Evolutionary conservation across 2,797 vertebrate genomes (phyloP).

Genomic region (Dendrocincla fuliginosa): DNA sequence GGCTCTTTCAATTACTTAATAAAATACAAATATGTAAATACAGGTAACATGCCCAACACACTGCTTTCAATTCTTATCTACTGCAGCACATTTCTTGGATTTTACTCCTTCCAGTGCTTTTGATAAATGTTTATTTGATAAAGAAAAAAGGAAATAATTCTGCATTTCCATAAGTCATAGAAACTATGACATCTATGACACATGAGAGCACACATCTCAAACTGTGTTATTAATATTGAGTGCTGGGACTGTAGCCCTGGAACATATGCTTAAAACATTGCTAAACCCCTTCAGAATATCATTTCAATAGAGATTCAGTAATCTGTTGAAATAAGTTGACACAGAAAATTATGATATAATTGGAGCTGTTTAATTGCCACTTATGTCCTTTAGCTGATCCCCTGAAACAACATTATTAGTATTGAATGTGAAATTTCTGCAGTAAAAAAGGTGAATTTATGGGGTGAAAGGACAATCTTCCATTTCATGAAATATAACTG

Average conservation of each 20-base stretch:
- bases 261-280: constrained; percentile 51
- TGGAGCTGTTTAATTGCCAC: constrained; percentile 42
- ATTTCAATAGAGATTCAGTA: constrained; percentile 43
- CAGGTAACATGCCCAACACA: not conserved
- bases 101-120: not conserved
- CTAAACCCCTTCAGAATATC: not conserved
- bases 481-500: constrained; percentile 30
- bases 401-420: constrained; percentile 50
- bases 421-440: constrained; percentile 46
- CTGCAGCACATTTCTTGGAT: constrained; percentile 6
- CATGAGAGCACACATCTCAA: not conserved
- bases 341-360: constrained; percentile 38
- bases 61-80: constrained; percentile 25
- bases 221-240: constrained; percentile 22
- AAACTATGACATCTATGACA: constrained; percentile 28
- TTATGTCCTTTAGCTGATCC: constrained; percentile 36
- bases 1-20: constrained; percentile 13
- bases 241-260: not conserved
- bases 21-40: constrained; percentile 36
- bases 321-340: constrained; percentile 44
- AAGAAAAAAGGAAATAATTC: constrained; percentile 52
- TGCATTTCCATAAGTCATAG: constrained; percentile 47
- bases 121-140: not conserved
- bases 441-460: constrained; percentile 55
- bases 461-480: constrained; percentile 45